These are phyloP conservation scores for Corythaeola cristata DNA, from an alignment of 2,113 vertebrate genomes.

Conservation along the genomic window DNA sequence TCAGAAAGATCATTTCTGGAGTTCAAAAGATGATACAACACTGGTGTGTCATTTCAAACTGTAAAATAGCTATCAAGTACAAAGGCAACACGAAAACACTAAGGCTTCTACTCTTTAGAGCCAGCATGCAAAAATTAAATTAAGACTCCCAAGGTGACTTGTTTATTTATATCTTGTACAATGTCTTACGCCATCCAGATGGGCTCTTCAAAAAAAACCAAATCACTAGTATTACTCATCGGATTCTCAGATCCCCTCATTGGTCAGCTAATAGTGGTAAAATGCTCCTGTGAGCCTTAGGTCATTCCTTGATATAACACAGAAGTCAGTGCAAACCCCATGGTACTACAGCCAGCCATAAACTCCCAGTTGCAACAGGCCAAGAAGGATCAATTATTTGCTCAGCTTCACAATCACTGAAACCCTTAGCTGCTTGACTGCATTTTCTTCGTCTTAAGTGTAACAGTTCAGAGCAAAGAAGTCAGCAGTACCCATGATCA, in stretches of 20 bases:
- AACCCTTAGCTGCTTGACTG: conserved; percentile 26
- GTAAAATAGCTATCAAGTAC: conserved; percentile 12
- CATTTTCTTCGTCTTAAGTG: conserved; percentile 54
- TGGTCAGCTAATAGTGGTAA: neutral
- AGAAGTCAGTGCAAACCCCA: conserved; percentile 76
- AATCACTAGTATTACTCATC: neutral
- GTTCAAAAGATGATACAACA: neutral
- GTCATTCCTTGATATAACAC: conserved; percentile 80
- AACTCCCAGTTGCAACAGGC: conserved; percentile 60
- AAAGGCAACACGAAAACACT: conserved; percentile 6
- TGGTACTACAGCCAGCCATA: conserved; percentile 79
- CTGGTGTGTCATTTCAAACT: neutral
- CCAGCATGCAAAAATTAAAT: neutral
- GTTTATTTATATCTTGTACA: neutral
- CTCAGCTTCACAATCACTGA: conserved; percentile 58
- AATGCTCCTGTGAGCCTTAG: neutral
- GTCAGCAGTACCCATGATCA: conserved; percentile 78
- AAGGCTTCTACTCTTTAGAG: neutral
- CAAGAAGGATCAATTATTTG: conserved; percentile 77
- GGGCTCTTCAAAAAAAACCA: neutral
- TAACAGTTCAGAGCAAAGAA: conserved; percentile 88
- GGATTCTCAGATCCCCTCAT: neutral
- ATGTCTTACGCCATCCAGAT: neutral
- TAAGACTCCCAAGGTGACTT: conserved; percentile 5
- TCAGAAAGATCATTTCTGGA: conserved; percentile 21